Conservation (phyloP, 2,797 vertebrate species). For the Galago senegalensis region DNA sequence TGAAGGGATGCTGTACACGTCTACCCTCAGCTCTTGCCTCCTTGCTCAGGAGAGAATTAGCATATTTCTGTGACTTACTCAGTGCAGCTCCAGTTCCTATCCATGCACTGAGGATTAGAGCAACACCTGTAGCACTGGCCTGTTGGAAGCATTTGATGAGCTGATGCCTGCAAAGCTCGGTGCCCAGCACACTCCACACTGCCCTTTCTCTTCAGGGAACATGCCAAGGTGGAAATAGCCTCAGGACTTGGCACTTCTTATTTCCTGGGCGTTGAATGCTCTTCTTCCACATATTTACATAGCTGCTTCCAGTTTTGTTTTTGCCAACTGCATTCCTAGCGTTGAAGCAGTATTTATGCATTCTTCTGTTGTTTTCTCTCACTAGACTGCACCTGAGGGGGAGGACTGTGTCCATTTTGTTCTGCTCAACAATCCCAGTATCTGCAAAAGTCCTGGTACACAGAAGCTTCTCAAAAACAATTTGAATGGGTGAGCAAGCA, state of each 20-base stretch:
- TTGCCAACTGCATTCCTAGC: background rate
- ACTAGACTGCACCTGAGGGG: background rate
- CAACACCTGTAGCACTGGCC: rapidly evolving
- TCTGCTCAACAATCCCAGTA: background rate
- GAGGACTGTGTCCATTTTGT: background rate
- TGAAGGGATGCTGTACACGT: background rate
- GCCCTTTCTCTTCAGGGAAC: background rate
- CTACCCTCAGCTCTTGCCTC: background rate
- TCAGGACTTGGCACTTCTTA: background rate
- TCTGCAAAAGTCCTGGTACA: background rate
- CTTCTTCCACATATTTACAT: background rate
- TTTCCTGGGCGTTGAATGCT: background rate
- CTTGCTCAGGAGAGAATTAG: background rate
- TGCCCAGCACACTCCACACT: rapidly evolving
- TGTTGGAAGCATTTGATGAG: background rate
- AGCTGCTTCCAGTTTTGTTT: background rate
- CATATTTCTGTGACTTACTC: background rate
- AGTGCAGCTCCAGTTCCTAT: background rate
- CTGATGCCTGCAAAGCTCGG: rapidly evolving
- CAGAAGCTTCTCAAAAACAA: background rate
- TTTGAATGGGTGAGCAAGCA: background rate
- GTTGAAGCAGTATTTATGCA: rapidly evolving
- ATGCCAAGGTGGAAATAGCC: background rate
- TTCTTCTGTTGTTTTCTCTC: background rate
- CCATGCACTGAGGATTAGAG: background rate